A percentile compares a stretch with the other conserved stretches of the same genome.
Conservation (phyloP, 1,140 invertebrate genomes). For the Schlechtendalia chinensis region DNA sequence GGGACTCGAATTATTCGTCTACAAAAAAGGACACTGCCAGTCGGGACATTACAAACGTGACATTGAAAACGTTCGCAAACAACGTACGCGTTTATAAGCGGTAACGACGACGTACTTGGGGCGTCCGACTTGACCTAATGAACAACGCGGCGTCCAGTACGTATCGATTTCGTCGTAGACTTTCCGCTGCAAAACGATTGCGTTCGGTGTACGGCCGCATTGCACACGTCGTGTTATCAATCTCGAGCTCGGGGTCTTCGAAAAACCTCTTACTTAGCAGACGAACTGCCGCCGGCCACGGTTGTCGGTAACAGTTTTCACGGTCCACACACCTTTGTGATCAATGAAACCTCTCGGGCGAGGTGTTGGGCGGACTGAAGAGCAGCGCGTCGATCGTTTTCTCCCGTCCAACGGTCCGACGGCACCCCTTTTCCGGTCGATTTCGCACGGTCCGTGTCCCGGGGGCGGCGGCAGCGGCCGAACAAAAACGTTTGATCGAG, state of each 20-base stretch:
- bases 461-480: too few species aligned
- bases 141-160: too few species aligned
- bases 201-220: too few species aligned
- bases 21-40: too few species aligned
- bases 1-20: too few species aligned
- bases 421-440: conserved; percentile 45
- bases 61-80: too few species aligned
- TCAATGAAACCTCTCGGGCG: conserved; percentile 36
- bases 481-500: conserved; percentile 26
- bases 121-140: too few species aligned
- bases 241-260: not conserved
- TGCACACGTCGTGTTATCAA: not conserved
- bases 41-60: too few species aligned
- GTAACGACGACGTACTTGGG: too few species aligned
- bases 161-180: too few species aligned
- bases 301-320: conserved; percentile 16
- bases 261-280: not conserved
- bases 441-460: conserved; percentile 1
- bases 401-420: not conserved
- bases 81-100: too few species aligned
- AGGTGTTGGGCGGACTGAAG: not conserved
- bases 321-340: conserved; percentile 39
- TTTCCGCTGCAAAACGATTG: too few species aligned
- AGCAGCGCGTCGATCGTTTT: conserved; percentile 17
- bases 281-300: not conserved